Evolutionary conservation across 2,113 vertebrate genomes (phyloP).

Genomic region (Phyllopteryx taeniolatus): DNA sequence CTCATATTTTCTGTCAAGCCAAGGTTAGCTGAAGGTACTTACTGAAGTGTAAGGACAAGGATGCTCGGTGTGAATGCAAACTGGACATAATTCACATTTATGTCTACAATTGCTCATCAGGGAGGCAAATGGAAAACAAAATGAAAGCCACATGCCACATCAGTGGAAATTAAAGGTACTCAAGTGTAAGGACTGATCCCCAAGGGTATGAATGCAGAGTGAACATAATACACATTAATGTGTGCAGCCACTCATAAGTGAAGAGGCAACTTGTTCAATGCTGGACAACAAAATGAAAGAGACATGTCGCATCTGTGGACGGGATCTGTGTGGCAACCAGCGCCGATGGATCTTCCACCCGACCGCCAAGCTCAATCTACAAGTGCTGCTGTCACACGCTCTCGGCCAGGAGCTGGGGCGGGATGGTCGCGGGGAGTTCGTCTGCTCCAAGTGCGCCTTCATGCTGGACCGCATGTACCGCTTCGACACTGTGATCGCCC

Average conservation of each 20-base stretch:
- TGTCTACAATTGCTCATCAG: not conserved
- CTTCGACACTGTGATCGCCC: conserved; percentile 92
- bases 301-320: conserved; percentile 87
- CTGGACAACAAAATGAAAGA: conserved; percentile 84
- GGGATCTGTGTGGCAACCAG: conserved; percentile 93
- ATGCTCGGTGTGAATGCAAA: not conserved
- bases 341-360: conserved; percentile 98
- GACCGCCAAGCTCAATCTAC: conserved; percentile 85
- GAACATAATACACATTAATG: not conserved
- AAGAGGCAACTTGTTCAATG: conserved; percentile 36
- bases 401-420: conserved; percentile 83
- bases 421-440: conserved; percentile 90
- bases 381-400: conserved; percentile 90
- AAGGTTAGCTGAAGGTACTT: conserved; percentile 1
- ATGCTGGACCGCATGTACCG: conserved; percentile 96
- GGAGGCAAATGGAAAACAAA: conserved; percentile 53
- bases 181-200: not conserved
- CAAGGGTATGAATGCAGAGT: not conserved
- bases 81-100: not conserved
- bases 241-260: not conserved
- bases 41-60: not conserved
- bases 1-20: not conserved
- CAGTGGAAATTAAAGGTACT: conserved; percentile 65
- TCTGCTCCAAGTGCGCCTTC: conserved; percentile 94
- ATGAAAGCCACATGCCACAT: conserved; percentile 91